Percentiles rank a stretch among this genome's conserved stretches.
Evolutionary conservation across 2,797 vertebrate species (phyloP).

Genomic region (Sebastes ruberrimus): DNA sequence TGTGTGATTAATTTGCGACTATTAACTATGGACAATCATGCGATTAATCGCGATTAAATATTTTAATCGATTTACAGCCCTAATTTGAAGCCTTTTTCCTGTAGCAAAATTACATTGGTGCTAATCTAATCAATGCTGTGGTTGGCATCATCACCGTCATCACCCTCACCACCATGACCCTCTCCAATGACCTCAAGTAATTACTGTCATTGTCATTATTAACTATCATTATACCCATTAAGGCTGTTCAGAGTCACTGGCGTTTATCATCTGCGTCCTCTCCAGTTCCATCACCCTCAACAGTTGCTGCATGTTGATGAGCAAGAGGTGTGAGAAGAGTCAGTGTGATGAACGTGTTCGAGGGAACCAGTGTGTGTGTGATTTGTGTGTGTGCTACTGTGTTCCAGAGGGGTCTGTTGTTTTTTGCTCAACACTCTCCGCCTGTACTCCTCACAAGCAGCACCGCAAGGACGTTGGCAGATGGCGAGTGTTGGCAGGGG

Average conservation of each 20-base stretch:
- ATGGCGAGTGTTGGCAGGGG: constrained; percentile 60
- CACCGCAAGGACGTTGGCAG: constrained; percentile 53
- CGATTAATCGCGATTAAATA: too few relatives aligned
- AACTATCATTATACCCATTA: constrained; percentile 26
- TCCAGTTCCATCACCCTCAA: constrained; percentile 24
- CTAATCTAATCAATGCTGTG: background rate
- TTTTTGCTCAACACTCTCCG: constrained; percentile 41
- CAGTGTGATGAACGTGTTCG: constrained; percentile 24
- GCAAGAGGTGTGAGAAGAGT: constrained; percentile 48
- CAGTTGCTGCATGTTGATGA: constrained; percentile 62
- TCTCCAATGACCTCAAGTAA: constrained; percentile 22
- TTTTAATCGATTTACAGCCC: too few relatives aligned
- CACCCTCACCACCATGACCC: background rate
- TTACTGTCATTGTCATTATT: constrained; percentile 20
- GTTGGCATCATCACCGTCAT: background rate
- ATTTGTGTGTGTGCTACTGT: background rate
- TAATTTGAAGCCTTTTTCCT: background rate
- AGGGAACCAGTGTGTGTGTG: constrained; percentile 16
- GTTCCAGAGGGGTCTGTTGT: constrained; percentile 62
- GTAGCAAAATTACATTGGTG: background rate
- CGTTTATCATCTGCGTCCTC: constrained; percentile 33
- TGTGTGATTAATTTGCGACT: too few relatives aligned
- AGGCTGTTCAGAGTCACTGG: constrained; percentile 10
- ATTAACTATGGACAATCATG: too few relatives aligned
- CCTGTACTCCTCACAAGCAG: constrained; percentile 52